Evolutionary conservation across 1,140 invertebrate genomes (phyloP).

Genomic region (Drosophila repletoides): DNA sequence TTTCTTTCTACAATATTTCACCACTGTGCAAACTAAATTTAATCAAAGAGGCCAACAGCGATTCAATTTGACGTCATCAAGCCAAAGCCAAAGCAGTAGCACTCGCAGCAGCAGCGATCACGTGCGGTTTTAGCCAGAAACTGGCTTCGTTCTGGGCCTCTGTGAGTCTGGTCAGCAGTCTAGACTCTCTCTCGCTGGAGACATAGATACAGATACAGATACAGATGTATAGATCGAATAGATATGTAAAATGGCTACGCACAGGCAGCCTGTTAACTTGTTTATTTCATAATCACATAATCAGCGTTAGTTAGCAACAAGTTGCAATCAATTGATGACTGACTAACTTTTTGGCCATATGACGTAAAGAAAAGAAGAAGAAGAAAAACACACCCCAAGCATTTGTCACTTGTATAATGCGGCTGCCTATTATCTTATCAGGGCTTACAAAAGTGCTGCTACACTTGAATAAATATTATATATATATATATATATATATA

Average conservation of each 20-base stretch:
- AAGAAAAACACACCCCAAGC: too few species aligned
- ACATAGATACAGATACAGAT: conserved; percentile 15
- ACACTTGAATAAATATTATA: too few species aligned
- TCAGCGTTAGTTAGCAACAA: too few species aligned
- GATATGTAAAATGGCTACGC: not conserved
- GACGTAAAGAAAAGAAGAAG: too few species aligned
- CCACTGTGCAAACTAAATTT: conserved; percentile 50
- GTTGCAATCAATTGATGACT: too few species aligned
- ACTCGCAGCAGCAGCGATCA: conserved; percentile 23
- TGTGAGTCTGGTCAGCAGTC: conserved; percentile 23
- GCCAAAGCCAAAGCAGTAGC: not conserved
- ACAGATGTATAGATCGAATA: not conserved
- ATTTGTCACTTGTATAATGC: too few species aligned
- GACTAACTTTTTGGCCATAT: too few species aligned
- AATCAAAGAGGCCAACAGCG: not conserved
- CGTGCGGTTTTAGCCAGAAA: conserved; percentile 32
- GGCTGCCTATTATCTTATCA: too few species aligned
- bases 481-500: conserved; percentile 8
- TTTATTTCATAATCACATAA: too few species aligned
- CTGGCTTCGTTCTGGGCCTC: not conserved
- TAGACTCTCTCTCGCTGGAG: conserved; percentile 32
- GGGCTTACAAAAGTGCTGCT: too few species aligned
- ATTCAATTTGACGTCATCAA: conserved; percentile 62
- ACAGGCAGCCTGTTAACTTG: not conserved
- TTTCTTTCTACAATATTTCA: conserved; percentile 45